Base-by-base conservation (phyloP, 2,888 invertebrate species). In the Leucophora obtusa region DNA sequence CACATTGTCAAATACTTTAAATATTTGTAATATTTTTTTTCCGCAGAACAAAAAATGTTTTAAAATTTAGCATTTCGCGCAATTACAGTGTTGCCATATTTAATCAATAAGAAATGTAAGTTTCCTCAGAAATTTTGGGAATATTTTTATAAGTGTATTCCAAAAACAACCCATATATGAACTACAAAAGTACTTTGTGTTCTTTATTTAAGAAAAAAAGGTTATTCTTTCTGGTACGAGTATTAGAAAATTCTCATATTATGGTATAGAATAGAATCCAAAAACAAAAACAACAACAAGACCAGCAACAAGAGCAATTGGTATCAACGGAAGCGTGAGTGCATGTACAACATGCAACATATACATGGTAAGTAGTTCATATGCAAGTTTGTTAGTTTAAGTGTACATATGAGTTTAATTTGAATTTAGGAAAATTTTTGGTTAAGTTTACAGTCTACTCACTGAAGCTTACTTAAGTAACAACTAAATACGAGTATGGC, bases 371-470 rank as follows among this genome's bases (percentile, higher is more conserved):
- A 51, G 47, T 68, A 47, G 33, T 54, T 11, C 21, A n/a, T 47
- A 68, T 51, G 53, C 33, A 28, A 65, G 47, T 62, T 35, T 51
- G 9, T 50, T 18, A 2, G 43, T 7, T 47, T 3, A 59, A 28
- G 58, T 53, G 53, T 10, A 63, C 50, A 50, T 68, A 53, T 38
- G 54, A 50, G 69, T 76, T 68, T 82, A 82, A 79, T 82, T 82
- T 79, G 76, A 77, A 77, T 77, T 79, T 79, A 53, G 68, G 58
- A 59, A 75, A 74, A 66, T 59, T 60, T 79, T 71, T 51, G 58
- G 66, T 68, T 71, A 68, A 65, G 66, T 79, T 75, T 60, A 71
- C 65, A 79, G 75, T 62, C 59, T 50, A 56, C 63, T 68, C 76
- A 65, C 56, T 70, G 65, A 73, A 43, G 59, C 72, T 75, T 43